These are phyloP conservation scores for Polypterus bichir DNA, from an alignment of 2,113 vertebrate species.

Conservation along the genomic window DNA sequence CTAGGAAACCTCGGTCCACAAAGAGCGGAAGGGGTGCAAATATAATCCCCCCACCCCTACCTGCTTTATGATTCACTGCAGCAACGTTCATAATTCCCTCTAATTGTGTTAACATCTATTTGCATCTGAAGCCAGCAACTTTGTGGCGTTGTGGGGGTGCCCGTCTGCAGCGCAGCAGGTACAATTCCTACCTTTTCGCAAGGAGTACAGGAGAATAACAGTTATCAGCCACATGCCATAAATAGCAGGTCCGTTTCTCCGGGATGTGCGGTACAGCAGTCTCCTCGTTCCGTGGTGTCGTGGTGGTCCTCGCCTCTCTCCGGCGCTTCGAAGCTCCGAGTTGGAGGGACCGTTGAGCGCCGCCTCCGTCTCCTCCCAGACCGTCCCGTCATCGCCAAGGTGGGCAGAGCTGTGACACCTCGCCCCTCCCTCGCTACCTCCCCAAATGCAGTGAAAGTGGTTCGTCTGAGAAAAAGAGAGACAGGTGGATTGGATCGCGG, in stretches of 20 bases:
- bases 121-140: too few relatives aligned
- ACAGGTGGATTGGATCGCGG: too few relatives aligned
- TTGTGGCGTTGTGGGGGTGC: too few relatives aligned
- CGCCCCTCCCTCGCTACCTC: slow-evolving; percentile 50
- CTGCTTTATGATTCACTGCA: too few relatives aligned
- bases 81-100: too few relatives aligned
- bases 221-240: slow-evolving; percentile 99
- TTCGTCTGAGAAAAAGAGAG: too few relatives aligned
- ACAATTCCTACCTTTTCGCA: slow-evolving; percentile 87
- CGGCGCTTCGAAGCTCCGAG: slow-evolving; percentile 56
- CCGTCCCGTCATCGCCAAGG: slow-evolving; percentile 50
- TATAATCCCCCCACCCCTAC: too few relatives aligned
- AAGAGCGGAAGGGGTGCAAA: too few relatives aligned
- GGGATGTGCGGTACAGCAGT: slow-evolving; percentile 70
- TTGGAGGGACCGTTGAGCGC: slow-evolving; percentile 54
- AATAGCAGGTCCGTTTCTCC: slow-evolving; percentile 77
- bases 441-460: too few relatives aligned
- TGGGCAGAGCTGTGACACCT: slow-evolving; percentile 16
- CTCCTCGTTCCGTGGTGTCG: slow-evolving; percentile 54
- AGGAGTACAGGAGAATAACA: slow-evolving; percentile 97
- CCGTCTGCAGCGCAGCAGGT: too few relatives aligned
- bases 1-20: too few relatives aligned
- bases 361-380: slow-evolving; percentile 72
- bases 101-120: too few relatives aligned
- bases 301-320: slow-evolving; percentile 55